Base-by-base conservation (phyloP, 2,113 vertebrate genomes). In the Thryonomys swinderianus region DNA sequence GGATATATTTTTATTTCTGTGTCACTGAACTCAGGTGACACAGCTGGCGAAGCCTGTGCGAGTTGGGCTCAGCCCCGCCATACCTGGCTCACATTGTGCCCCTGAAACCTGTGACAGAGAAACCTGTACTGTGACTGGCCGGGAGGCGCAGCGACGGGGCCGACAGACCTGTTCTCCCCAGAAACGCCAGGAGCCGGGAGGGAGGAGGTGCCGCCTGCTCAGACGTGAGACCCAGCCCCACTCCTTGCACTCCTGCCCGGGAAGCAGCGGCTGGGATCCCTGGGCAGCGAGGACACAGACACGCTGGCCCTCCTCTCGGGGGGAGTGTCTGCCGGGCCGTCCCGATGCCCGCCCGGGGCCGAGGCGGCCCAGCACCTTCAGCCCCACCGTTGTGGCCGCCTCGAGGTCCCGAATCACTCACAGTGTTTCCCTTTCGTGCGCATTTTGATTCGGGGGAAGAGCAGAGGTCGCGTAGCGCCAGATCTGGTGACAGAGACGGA, bases 1-100 rank as follows among this genome's bases (percentile, higher is more conserved):
- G 62, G 88, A 84, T 84, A 32, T 34, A 55, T 34, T 90, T 59
- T 80, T 76, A 57, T 40, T 85, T 88, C 37, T 88, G 57, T 53
- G 66, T 87, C 82, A 57, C 9, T 42, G 84, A 57, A 59, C 55
- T 67, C 34, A 37, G 21, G n/a, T 59, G n/a, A 67, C 64, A 12
- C 23, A 42, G 62, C 23, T 85, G 20, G 14, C 32, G 32, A 48
- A 83, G n/a, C 17, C 32, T 71, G 2, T 73, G 48, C 11, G n/a
- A 48, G 48, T 2, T 48, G n/a, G n/a, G 0, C 16, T 13, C 40
- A 18, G 0, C 16, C 6, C 5, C 30, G 13, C 51, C 61, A 30
- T 7, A 62, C 18, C 14, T 14, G 32, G 1, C 30, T 53, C 25
- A n/a, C 18, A 2, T 4, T 8, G 8, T 62, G 83, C 21, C 51